Conservation (phyloP, 1,140 invertebrate genomes). For the Lepidotrigona ventralis region DNA sequence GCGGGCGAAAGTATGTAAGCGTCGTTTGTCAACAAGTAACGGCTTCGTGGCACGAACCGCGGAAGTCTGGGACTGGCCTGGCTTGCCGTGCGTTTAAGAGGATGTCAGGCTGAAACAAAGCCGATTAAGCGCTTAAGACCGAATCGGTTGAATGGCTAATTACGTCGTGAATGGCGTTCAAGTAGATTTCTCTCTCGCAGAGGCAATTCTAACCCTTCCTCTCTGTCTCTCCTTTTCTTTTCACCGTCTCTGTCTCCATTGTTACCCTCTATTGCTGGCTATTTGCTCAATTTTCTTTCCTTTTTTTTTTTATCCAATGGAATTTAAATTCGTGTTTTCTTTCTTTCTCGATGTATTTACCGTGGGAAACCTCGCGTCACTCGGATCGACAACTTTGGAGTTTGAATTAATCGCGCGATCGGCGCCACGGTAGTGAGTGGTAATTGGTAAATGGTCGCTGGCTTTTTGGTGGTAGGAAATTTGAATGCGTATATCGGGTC, state of each 20-base stretch:
- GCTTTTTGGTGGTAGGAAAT: too few relatives aligned
- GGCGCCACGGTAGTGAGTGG: too few relatives aligned
- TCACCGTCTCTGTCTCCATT: neutral
- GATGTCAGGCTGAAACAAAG: conserved; percentile 52
- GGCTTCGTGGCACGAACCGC: conserved; percentile 28
- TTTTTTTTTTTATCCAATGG: too few relatives aligned
- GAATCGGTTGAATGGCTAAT: conserved; percentile 57
- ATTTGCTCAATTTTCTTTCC: too few relatives aligned
- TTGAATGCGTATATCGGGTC: too few relatives aligned
- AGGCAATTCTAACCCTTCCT: neutral
- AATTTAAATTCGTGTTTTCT: too few relatives aligned
- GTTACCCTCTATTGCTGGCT: neutral
- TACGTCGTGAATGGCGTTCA: conserved; percentile 36
- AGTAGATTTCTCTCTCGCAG: conserved; percentile 37
- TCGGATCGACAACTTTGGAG: too few relatives aligned
- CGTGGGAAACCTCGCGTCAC: too few relatives aligned
- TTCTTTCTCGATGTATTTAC: too few relatives aligned
- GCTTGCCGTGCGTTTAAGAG: conserved; percentile 39
- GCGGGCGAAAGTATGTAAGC: conserved; percentile 20
- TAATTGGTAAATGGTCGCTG: too few relatives aligned
- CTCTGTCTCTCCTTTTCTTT: neutral
- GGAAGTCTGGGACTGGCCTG: conserved; percentile 22
- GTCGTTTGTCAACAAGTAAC: conserved; percentile 41
- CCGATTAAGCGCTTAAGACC: conserved; percentile 52
- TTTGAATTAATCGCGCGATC: too few relatives aligned